Base-by-base conservation (phyloP, 2,888 invertebrate genomes). In the Aporophyla nigra region DNA sequence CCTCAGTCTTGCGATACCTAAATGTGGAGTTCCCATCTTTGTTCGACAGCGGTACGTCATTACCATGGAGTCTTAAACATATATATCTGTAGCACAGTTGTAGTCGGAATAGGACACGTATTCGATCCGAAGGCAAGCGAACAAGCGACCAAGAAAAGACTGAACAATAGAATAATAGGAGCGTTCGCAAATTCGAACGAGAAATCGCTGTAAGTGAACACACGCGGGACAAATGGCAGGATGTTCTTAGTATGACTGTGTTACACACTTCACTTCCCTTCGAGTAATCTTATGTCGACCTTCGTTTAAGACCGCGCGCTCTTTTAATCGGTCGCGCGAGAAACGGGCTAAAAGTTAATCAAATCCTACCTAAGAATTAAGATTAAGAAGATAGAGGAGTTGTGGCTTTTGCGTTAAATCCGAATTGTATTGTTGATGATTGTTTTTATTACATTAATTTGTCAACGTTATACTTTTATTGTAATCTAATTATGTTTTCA, bases 401-500 rank as follows among this genome's bases (percentile, higher is more conserved):
- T n/a, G 5, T 56, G 9, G 21, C 24, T 62, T 78, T 75, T 62
- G 33, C 49, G 21, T 76, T 16, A 51, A 54, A 49, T 49, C 54
- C 5, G 27, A 75, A 82, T 43, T n/a, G 27, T 54, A 40, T 53
- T 53, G 43, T 53, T 53, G 16, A 68, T 43, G 27, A 40, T 74
- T 54, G 5, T 73, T 61, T 75, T 81, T 53, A 51, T n/a, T 43
- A 51, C 27, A 76, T 24, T 51, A 21, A 51, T 76, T 58, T 76
- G 53, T 33, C 33, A 72, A 24, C 0, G 74, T 80, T 73, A 49
- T 59, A 19, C 2, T 54, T 69, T 80, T 53, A 46, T 24, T 54
- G 5, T 24, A 71, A 79, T 58, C 16, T 10, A 58, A 56, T 74
- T 59, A 65, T 66, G 12, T 43, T 56, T 73, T 24, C 62, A 27